Percentiles rank a stretch among this genome's conserved stretches.
phyloP scores from a whole-genome alignment of 2,888 invertebrate species.

The Ecliptopera silaceata region DNA sequence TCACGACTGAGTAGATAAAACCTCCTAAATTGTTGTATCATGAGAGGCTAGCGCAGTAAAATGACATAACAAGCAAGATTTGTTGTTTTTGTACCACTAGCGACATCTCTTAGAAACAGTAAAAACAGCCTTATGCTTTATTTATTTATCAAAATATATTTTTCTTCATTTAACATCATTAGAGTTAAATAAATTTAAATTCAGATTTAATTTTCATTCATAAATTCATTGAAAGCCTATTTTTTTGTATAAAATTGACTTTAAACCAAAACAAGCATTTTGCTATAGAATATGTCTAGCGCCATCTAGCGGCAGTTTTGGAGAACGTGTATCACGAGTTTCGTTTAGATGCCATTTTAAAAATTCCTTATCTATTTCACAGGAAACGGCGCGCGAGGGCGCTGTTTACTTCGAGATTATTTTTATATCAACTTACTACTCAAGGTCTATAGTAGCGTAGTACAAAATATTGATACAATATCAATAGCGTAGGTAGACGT shows the following conservation, averaged over 20 bases:
- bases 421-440: not conserved
- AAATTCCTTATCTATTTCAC: not conserved
- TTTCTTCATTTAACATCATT: too few species aligned
- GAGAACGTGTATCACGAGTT: conserved; percentile 7
- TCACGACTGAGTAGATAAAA: not conserved
- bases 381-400: conserved; percentile 42
- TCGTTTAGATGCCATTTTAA: not conserved
- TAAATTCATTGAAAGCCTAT: too few species aligned
- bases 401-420: conserved; percentile 31
- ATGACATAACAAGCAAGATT: not conserved
- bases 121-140: too few species aligned
- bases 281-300: conserved; percentile 11
- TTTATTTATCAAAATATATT: too few species aligned
- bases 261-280: not conserved
- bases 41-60: too few species aligned
- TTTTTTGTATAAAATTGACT: too few species aligned
- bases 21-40: too few species aligned
- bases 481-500: not conserved
- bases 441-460: not conserved
- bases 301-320: conserved; percentile 40
- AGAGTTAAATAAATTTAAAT: too few species aligned
- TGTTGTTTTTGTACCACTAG: conserved; percentile 4
- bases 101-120: conserved; percentile 10
- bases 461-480: not conserved
- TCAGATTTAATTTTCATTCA: too few species aligned